phyloP scores from a whole-genome alignment of 2,113 vertebrate genomes.

The Globicephala melas region DNA sequence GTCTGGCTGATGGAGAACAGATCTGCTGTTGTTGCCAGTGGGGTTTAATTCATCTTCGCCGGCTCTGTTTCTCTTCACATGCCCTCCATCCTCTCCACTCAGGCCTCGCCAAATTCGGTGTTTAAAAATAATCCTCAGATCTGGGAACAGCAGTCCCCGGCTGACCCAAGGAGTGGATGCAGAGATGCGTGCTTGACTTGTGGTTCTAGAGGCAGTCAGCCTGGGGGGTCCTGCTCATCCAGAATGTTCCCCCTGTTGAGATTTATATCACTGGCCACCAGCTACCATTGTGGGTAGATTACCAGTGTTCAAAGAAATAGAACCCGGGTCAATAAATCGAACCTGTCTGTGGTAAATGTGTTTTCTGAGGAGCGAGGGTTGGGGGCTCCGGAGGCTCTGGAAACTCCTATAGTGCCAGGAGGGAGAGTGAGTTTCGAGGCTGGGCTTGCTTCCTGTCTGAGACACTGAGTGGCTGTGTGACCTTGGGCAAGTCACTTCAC shows the following conservation, averaged over 20 bases:
- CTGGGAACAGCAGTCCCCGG: neutral
- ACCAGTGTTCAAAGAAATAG: neutral
- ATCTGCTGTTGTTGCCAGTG: neutral
- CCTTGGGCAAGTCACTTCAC: neutral
- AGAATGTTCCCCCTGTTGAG: neutral
- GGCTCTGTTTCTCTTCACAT: neutral
- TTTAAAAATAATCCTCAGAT: conserved; percentile 63
- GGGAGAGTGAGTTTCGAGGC: too few species aligned
- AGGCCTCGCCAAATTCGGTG: neutral
- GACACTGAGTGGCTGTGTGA: neutral
- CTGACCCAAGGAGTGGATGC: neutral
- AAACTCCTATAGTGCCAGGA: accelerated
- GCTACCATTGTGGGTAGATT: neutral
- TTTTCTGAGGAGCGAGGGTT: neutral
- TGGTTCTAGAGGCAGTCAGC: neutral
- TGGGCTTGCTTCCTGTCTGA: neutral
- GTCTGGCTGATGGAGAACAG: accelerated
- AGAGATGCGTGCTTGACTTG: neutral
- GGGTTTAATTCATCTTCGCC: neutral
- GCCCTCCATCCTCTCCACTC: neutral
- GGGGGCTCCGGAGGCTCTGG: accelerated
- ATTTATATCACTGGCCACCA: accelerated
- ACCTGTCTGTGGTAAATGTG: neutral
- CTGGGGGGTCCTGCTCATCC: neutral
- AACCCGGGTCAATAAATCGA: accelerated